These are phyloP conservation scores for Lasioglossum lativentre DNA, from an alignment of 2,888 invertebrate genomes.

Conservation along the genomic window DNA sequence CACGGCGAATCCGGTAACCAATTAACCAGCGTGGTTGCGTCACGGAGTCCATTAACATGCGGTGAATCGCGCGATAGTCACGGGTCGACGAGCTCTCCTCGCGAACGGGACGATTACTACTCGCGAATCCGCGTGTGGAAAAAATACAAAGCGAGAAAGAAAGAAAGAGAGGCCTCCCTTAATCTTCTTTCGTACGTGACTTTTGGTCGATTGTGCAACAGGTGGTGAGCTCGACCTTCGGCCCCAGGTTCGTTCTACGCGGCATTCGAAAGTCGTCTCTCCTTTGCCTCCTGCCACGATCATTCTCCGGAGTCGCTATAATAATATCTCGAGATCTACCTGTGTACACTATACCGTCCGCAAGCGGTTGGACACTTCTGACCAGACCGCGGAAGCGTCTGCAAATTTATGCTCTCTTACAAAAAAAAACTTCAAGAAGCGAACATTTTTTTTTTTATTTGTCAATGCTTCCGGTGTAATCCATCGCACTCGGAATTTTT, in stretches of 20 bases:
- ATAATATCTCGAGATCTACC: not conserved
- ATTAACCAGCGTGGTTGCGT: slow-evolving; percentile 38
- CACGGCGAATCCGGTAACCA: slow-evolving; percentile 14
- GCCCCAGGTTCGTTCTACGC: slow-evolving; percentile 48
- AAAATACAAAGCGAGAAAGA: not conserved
- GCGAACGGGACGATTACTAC: slow-evolving; percentile 43
- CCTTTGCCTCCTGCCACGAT: slow-evolving; percentile 32
- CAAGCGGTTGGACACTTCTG: not conserved
- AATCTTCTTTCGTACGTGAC: slow-evolving; percentile 71
- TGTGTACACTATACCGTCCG: not conserved
- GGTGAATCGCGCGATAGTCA: slow-evolving; percentile 47
- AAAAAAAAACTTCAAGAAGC: not conserved
- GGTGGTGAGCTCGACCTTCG: slow-evolving; percentile 69
- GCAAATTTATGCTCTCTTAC: not conserved
- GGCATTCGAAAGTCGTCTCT: slow-evolving; percentile 54
- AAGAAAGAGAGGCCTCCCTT: slow-evolving; percentile 46
- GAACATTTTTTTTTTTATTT: not conserved
- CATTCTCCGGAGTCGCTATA: not conserved
- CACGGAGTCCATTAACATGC: slow-evolving; percentile 43
- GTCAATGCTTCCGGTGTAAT: not conserved
- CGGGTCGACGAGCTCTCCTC: slow-evolving; percentile 40
- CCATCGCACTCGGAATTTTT: no score
- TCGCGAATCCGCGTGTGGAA: slow-evolving; percentile 23
- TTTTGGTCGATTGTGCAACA: slow-evolving; percentile 70
- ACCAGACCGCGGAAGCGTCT: not conserved